Percentiles rank a stretch among this genome's conserved stretches.
These are phyloP conservation scores for Trissonchulus latispiculum DNA, from an alignment of 2,888 invertebrate species.

Conservation along the genomic window DNA sequence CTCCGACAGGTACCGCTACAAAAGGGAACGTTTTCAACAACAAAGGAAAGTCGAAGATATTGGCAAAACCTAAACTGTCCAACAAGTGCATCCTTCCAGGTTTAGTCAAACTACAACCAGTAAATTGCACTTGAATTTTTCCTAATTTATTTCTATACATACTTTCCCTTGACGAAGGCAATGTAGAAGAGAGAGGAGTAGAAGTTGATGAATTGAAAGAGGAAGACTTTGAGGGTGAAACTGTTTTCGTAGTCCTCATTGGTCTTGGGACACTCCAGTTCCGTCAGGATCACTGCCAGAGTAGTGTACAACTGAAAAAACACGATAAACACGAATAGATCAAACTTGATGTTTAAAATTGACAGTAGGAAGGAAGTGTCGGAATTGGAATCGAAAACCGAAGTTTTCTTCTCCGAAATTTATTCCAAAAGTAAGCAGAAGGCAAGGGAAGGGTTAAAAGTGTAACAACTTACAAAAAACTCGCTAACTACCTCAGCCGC, in stretches of 20 bases:
- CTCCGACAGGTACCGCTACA: too few species aligned
- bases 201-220: constrained; percentile 89
- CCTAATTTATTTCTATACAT: constrained; percentile 21
- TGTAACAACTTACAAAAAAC: too few species aligned
- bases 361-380: background rate
- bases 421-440: background rate
- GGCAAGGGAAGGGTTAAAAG: too few species aligned
- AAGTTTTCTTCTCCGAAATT: too few species aligned
- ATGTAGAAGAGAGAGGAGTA: constrained; percentile 95
- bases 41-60: too few species aligned
- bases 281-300: constrained; percentile 71
- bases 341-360: background rate
- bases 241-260: constrained; percentile 93
- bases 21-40: too few species aligned
- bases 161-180: constrained; percentile 64
- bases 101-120: too few species aligned
- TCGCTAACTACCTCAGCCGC: too few species aligned
- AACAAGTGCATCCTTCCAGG: too few species aligned
- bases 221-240: constrained; percentile 80
- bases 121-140: too few species aligned
- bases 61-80: too few species aligned
- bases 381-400: constrained; percentile 12
- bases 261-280: constrained; percentile 59
- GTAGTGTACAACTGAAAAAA: constrained; percentile 63
- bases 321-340: too few species aligned